These are phyloP conservation scores for Megaptera novaeangliae DNA, from an alignment of 2,113 vertebrate species.

Conservation along the genomic window DNA sequence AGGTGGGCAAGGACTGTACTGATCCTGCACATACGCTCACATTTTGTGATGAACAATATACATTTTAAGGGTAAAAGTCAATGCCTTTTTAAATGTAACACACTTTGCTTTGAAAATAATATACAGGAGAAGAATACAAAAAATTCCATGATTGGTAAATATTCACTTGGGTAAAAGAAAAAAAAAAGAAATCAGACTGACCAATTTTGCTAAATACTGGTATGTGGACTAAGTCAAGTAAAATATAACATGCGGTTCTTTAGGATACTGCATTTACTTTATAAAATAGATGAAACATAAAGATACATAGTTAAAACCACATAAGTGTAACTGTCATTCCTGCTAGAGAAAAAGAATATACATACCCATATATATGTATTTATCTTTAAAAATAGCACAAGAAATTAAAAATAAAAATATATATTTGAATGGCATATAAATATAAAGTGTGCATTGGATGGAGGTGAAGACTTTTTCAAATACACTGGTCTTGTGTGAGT, in stretches of 20 bases:
- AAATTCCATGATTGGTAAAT: neutral
- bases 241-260: neutral
- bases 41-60: neutral
- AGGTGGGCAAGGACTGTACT: neutral
- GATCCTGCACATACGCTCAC: neutral
- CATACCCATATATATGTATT: neutral
- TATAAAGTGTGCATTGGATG: neutral
- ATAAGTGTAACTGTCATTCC: neutral
- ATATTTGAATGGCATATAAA: neutral
- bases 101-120: slow-evolving; percentile 3
- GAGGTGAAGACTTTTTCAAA: neutral
- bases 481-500: neutral
- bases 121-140: neutral
- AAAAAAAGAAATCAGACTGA: neutral
- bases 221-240: neutral
- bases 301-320: neutral
- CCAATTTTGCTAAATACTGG: neutral
- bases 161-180: neutral
- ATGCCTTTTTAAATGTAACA: neutral
- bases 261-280: neutral
- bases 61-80: neutral
- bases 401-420: neutral
- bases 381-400: neutral
- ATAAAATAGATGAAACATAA: neutral
- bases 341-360: neutral